phyloP scores from a whole-genome alignment of 2,888 invertebrate genomes.

The Villa cingulata region DNA sequence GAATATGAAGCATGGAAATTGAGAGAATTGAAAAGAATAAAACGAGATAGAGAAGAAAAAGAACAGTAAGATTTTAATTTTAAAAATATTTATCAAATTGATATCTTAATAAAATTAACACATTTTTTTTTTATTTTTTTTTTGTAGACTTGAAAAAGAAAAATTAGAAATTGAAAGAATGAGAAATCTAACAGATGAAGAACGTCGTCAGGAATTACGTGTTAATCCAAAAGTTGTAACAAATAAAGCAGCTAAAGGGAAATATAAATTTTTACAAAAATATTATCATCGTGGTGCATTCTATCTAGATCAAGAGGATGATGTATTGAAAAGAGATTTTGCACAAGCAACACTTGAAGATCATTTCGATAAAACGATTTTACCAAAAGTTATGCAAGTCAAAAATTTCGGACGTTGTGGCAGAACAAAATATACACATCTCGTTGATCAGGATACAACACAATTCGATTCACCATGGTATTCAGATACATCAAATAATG shows the following conservation, averaged over 20 bases:
- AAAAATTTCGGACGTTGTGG: constrained; percentile 99
- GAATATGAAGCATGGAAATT: constrained; percentile 98
- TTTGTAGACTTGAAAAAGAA: constrained; percentile 68
- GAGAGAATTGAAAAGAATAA: constrained; percentile 88
- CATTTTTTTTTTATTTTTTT: not conserved
- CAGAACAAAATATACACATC: constrained; percentile 95
- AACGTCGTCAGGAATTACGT: constrained; percentile 75
- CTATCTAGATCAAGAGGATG: constrained; percentile 88
- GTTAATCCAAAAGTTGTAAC: constrained; percentile 85
- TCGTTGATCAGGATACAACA: constrained; percentile 98
- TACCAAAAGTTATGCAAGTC: constrained; percentile 99
- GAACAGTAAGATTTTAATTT: constrained; percentile 57
- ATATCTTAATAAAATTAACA: too few species aligned
- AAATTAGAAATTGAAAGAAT: constrained; percentile 77
- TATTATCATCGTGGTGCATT: constrained; percentile 99
- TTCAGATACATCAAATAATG: constrained; percentile 74
- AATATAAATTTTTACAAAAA: constrained; percentile 98
- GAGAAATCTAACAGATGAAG: constrained; percentile 91
- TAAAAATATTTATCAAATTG: not conserved
- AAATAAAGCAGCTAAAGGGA: constrained; percentile 91
- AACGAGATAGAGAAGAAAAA: constrained; percentile 89
- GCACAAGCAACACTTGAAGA: constrained; percentile 94
- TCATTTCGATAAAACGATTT: constrained; percentile 96
- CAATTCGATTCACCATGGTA: constrained; percentile 97
- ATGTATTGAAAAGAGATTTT: constrained; percentile 83